Conservation (phyloP, 2,888 invertebrate genomes). For the Melieria picta region DNA sequence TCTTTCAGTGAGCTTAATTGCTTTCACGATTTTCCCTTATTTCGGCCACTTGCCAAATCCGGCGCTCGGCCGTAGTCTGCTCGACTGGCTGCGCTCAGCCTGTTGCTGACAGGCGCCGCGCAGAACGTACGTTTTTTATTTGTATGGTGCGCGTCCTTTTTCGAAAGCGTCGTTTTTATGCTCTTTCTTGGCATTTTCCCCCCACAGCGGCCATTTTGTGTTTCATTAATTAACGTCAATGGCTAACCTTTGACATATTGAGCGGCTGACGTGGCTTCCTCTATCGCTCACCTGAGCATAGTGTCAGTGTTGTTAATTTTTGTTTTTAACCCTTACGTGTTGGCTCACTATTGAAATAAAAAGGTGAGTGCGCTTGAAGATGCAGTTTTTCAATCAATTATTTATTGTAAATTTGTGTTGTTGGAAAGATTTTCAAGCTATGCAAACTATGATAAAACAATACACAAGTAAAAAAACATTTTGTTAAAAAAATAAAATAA, state of each 20-base stretch:
- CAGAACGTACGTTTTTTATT: not conserved
- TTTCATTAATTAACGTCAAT: conserved; percentile 58
- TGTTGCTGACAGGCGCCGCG: not conserved
- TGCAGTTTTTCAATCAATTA: no score
- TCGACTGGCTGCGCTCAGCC: not conserved
- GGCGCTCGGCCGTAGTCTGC: not conserved
- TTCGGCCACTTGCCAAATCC: not conserved
- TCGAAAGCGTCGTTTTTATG: not conserved
- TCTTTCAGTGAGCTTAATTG: not conserved
- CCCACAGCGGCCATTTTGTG: conserved; percentile 44
- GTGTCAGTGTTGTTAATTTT: no score
- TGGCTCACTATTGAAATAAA: no score
- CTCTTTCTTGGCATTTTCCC: not conserved
- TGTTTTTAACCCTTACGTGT: no score
- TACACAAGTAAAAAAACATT: not conserved
- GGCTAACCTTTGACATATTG: conserved; percentile 57
- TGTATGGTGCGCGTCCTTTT: not conserved
- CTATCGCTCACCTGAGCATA: no score
- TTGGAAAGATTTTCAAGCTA: not conserved
- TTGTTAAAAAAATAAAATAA: not conserved
- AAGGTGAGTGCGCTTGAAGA: no score
- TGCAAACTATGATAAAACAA: not conserved
- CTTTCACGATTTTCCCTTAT: not conserved
- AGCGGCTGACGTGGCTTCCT: not conserved
- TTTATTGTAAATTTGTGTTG: not conserved